Evolutionary conservation across 2,888 invertebrate genomes (phyloP), one percentile per base, ranked within the genome.

Genomic region (Melinaea menophilus): DNA sequence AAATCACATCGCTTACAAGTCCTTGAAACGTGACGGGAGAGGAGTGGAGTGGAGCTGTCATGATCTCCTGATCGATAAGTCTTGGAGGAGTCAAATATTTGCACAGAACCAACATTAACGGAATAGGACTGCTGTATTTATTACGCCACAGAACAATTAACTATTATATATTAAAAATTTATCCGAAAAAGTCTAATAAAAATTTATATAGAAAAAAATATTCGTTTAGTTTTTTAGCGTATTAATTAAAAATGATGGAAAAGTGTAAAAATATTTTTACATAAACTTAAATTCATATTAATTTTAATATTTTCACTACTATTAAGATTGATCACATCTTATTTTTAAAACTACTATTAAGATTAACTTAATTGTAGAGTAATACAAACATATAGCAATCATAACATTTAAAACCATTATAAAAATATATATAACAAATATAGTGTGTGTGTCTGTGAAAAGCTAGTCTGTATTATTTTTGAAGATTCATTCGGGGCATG

Each of bases 31-130:
- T 86, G 89, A 81, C 86, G 84, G 85, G 82, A 84, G 84, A 80
- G 69, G 70, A 69, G 75, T 73, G 76, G 73, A 81, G 80, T 74
- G 80, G 77, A 77, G 75, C 77, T 76, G 80, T 78, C 82, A 79
- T 83, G 85, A 87, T 86, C 85, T 75, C 73, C 75, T 84, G 88
- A 90, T 90, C 89, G 84, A 90, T 90, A 87, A 79, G 84, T 81
- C 84, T 84, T 80, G 79, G 71, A 77, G 73, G 79, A 76, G 77
- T 84, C 86, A 85, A 90, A 90, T 88, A 88, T 90, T 89, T 88
- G 85, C 88, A 82, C 88, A 83, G 80, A 78, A 68, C 74, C 81
- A 79, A 84, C 87, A 87, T 88, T 78, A 79, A 79, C 78, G 79
- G 78, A 71, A 79, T 64, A 66, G 71, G 77, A 74, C 58, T 62